A percentile compares a stretch with the other conserved stretches of the same genome.
Evolutionary conservation across 2,113 vertebrate genomes (phyloP).

Genomic region (Beaufortia kweichowensis): DNA sequence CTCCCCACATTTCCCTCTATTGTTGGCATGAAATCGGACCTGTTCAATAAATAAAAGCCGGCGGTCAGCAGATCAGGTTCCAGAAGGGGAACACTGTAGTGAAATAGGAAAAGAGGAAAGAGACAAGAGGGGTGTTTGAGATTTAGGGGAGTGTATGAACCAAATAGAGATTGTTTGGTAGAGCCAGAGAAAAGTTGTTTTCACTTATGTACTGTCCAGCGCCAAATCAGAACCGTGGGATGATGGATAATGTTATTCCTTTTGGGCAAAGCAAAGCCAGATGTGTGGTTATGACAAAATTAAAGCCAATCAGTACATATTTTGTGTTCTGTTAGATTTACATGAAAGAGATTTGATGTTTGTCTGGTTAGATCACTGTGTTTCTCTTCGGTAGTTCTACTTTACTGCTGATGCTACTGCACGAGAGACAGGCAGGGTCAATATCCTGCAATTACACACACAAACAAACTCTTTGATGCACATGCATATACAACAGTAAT

Average conservation of each 20-base stretch:
- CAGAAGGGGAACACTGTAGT: slow-evolving; percentile 26
- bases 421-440: no score
- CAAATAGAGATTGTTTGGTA: slow-evolving; percentile 6
- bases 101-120: background rate
- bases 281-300: no score
- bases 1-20: slow-evolving; percentile 49
- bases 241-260: background rate
- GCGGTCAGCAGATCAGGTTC: slow-evolving; percentile 68
- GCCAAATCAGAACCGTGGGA: background rate
- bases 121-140: background rate
- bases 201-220: background rate
- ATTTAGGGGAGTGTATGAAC: background rate
- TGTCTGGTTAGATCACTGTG: no score
- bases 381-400: no score
- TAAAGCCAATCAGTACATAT: no score
- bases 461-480: background rate
- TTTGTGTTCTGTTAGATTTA: no score
- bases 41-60: slow-evolving; percentile 62
- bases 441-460: background rate
- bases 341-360: no score
- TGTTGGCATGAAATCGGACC: slow-evolving; percentile 63
- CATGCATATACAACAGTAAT: background rate
- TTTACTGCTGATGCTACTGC: no score
- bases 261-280: background rate
- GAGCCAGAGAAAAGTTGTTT: background rate